Evolutionary conservation across 2,888 invertebrate genomes (phyloP), one percentile per base, ranked within the genome.

Genomic region (Gerris lacustris): DNA sequence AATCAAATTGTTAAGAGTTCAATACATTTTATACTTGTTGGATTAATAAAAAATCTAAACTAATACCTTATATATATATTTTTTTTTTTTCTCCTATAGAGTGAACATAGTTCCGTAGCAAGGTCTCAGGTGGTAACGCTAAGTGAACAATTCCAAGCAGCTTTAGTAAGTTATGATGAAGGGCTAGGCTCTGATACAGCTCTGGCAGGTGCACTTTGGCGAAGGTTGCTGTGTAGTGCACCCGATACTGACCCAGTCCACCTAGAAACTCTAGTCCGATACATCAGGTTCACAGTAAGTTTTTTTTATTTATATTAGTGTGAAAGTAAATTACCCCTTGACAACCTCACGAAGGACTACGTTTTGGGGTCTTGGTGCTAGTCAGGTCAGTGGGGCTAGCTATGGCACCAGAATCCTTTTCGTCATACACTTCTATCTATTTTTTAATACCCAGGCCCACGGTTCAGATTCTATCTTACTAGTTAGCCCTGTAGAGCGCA

Each of bases 151-250:
- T 91, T 95, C 79, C 89, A 92, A 81, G 93, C 93, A 1, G 87
- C 91, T 6, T 79, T 95, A 15, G 86, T 94, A 72, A 86, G 86
- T 0, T 95, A 94, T 78, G 95, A 96, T 80, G 94, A 95, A 83
- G 95, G 94, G 5, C 80, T 94, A 17, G 82, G 86, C 76, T 83
- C 84, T 15, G 96, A 96, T 78, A 86, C 83, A 76, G 82, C 88
- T 6, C 79, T 96, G 74, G 94, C 95, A 45, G 87, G 86, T 43
- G 91, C 94, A 0, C 77, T 96, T 15, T 96, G 96, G 96, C 85
- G 92, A 75, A 85, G 91, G 74, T 86, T 95, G 79, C 91, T 92
- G 77, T 85, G 85, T 75, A 83, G 84, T 76, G 81, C 86, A 63
- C 84, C 86, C 76, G 83, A 85, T n/a, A 9, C 31, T n/a, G 84